Evolutionary conservation across 2,888 invertebrate genomes (phyloP).

Genomic region (Hirtodrosophila duncani): DNA sequence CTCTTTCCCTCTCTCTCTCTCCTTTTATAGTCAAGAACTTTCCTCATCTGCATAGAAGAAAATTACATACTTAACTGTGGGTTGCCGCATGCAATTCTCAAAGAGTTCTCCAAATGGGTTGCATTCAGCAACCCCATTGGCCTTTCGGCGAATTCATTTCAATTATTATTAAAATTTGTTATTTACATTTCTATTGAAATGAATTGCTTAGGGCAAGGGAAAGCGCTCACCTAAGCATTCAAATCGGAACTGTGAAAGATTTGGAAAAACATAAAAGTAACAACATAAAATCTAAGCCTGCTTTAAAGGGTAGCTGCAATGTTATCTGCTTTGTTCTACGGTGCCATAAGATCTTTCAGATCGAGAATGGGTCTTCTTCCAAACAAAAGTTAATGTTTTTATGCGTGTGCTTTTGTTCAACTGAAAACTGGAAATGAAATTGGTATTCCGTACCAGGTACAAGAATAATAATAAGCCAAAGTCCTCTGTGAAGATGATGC

Average conservation of each 20-base stretch:
- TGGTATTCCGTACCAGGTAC: slow-evolving; percentile 36
- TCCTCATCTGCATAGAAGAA: slow-evolving; percentile 38
- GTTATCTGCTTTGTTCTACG: too few species aligned
- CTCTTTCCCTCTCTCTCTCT: too few species aligned
- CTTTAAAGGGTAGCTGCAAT: slow-evolving; percentile 25
- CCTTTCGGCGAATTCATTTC: slow-evolving; percentile 46
- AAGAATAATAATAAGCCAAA: slow-evolving; percentile 34
- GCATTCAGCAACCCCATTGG: slow-evolving; percentile 14
- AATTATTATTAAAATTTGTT: slow-evolving; percentile 71
- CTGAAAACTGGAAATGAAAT: slow-evolving; percentile 58
- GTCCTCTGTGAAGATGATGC: slow-evolving; percentile 12
- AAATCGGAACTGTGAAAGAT: slow-evolving; percentile 45
- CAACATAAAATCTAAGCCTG: slow-evolving; percentile 33
- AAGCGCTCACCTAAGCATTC: slow-evolving; percentile 7
- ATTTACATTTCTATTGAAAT: slow-evolving; percentile 76
- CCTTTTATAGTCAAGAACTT: not conserved
- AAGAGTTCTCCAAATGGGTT: slow-evolving; percentile 1
- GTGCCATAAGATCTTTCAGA: too few species aligned
- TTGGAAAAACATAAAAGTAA: slow-evolving; percentile 62
- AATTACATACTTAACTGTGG: slow-evolving; percentile 47
- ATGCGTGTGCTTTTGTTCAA: slow-evolving; percentile 55
- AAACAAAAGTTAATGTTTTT: slow-evolving; percentile 61
- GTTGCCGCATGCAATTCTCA: slow-evolving; percentile 54
- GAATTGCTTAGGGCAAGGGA: slow-evolving; percentile 50
- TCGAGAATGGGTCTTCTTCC: too few species aligned